Conservation (phyloP, 2,888 invertebrate genomes). For the Zygothrica quintamaculata region DNA sequence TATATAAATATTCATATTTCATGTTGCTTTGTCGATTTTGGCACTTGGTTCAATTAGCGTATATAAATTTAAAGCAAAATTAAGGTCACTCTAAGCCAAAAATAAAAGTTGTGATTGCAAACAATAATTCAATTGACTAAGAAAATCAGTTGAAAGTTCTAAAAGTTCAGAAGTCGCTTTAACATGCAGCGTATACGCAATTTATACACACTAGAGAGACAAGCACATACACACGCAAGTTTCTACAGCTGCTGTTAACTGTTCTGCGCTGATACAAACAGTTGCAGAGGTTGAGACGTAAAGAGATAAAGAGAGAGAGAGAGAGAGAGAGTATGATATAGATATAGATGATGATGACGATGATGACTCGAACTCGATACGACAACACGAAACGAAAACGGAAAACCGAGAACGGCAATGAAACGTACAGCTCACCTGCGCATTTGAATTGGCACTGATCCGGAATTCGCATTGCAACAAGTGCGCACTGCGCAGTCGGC, state of each 20-base stretch:
- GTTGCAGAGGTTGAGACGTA: too few species aligned
- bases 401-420: constrained; percentile 21
- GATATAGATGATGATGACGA: constrained; percentile 25
- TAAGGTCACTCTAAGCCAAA: constrained; percentile 36
- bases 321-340: too few species aligned
- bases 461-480: constrained; percentile 67
- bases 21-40: constrained; percentile 46
- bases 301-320: constrained; percentile 9
- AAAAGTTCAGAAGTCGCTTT: constrained; percentile 33
- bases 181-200: constrained; percentile 67
- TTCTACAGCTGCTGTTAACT: constrained; percentile 30
- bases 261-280: constrained; percentile 51
- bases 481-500: constrained; percentile 42
- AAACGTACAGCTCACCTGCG: constrained; percentile 77
- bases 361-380: constrained; percentile 16
- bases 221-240: constrained; percentile 6
- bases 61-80: constrained; percentile 14
- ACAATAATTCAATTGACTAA: constrained; percentile 7
- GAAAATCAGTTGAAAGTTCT: constrained; percentile 41
- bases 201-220: constrained; percentile 33
- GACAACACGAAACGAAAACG: constrained; percentile 20
- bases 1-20: constrained; percentile 39
- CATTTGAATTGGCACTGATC: constrained; percentile 76
- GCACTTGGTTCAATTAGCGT: constrained; percentile 62
- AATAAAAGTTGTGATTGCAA: too few species aligned